These are phyloP conservation scores for Crotalus horridus DNA, from an alignment of 2,113 vertebrate species.

Conservation along the genomic window DNA sequence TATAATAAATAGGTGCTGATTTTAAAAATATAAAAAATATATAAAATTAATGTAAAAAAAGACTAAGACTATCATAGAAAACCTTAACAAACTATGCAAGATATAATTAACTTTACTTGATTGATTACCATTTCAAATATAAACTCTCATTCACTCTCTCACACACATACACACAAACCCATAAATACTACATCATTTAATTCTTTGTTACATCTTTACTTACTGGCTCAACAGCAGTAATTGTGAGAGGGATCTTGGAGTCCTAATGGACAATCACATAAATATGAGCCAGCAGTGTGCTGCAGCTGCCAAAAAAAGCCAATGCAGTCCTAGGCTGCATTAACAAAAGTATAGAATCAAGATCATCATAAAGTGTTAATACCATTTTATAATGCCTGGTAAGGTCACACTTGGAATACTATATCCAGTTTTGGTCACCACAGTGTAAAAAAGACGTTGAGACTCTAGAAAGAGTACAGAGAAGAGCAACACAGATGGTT, in stretches of 20 bases:
- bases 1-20: neutral
- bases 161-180: neutral
- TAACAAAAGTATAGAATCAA: no score
- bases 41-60: neutral
- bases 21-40: neutral
- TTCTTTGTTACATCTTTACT: neutral
- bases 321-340: neutral
- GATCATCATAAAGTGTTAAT: no score
- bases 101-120: neutral
- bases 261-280: neutral
- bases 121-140: neutral
- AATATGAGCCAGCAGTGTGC: neutral
- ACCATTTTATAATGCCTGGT: no score
- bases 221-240: neutral
- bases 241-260: neutral
- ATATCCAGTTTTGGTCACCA: no score
- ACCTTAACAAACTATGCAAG: neutral
- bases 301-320: neutral
- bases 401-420: no score
- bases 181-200: neutral
- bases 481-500: no score
- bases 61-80: neutral
- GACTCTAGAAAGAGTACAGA: no score
- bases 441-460: no score
- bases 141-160: neutral